A percentile compares a stretch with the other conserved stretches of the same genome.
phyloP scores from a whole-genome alignment of 2,113 vertebrate genomes.

The Phainopepla nitens region DNA sequence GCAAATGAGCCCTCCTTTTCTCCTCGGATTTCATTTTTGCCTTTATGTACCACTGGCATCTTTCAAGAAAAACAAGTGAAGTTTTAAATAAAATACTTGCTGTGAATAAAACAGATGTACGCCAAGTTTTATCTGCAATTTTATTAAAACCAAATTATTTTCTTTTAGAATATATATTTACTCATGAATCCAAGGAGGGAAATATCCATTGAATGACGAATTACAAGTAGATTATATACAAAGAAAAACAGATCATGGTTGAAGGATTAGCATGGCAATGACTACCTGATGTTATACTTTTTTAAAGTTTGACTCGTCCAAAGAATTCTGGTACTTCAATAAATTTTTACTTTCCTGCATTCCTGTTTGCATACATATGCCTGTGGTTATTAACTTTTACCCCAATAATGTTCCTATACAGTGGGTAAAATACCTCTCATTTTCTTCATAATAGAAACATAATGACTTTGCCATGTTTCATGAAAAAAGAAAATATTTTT shows the following conservation, averaged over 20 bases:
- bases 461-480: not conserved
- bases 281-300: not conserved
- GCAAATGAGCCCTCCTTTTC: conserved; percentile 88
- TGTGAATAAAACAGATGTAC: not conserved
- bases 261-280: not conserved
- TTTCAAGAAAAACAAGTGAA: conserved; percentile 64
- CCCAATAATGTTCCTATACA: not conserved
- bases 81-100: not conserved
- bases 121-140: not conserved
- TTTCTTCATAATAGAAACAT: not conserved
- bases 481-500: not conserved
- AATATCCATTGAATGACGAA: not conserved
- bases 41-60: conserved; percentile 97
- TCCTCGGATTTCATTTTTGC: conserved; percentile 98
- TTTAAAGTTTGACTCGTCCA: not conserved
- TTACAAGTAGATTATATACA: not conserved
- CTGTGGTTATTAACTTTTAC: not conserved
- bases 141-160: not conserved
- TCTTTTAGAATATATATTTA: not conserved
- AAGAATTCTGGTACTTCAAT: not conserved
- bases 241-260: not conserved
- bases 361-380: not conserved
- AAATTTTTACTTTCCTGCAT: not conserved
- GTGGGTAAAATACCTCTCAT: not conserved
- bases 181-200: not conserved